Base-by-base conservation (phyloP, 2,797 vertebrate genomes). In the Pangasius sanitwongsei region DNA sequence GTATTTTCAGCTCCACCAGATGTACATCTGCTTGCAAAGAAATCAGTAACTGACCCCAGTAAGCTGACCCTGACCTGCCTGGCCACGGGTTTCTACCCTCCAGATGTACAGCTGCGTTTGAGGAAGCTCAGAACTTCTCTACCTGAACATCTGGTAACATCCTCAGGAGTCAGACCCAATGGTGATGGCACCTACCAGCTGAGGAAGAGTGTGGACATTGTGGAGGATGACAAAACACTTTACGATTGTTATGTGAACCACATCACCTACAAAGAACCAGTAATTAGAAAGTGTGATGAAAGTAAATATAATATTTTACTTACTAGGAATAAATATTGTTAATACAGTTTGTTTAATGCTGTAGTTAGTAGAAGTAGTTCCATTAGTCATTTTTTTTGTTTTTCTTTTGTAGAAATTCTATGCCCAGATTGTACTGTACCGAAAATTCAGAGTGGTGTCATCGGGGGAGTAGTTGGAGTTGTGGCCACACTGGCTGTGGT, bases 31-130 rank as follows among this genome's bases (percentile, higher is more conserved):
- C 93, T 89, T 80, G 13, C 81, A 0, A 93, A 41, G 7, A 84
- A 41, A 0, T 5, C 89, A 37, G 41, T 0, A 0, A 0, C 0
- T 0, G 20, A 72, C 75, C 0, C 87, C 0, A 0, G 0, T 0
- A 89, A 86, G n/a, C 0, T 89, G 0, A 3, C 69, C 0, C n/a
- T 96, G 91, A 91, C 48, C 0, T 96, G 96, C 90, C n/a, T 95
- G 86, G 94, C 95, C 69, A 95, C 95, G 0, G 95, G 93, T 0
- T 95, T 96, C 92, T 81, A 87, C 63, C 91, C 92, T 3, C 92
- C 90, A 82, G 89, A 94, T 6, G 86, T 94, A 9, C 0, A 0
- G 2, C 1, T 96, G 83, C 0, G 3, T 0, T 91, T 96, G 59
- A 92, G 0, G n/a, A 91, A 90, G 37, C 4, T 90, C 1, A 23